phyloP scores from a whole-genome alignment of 2,888 invertebrate genomes.

The Cerceris rybyensis region DNA sequence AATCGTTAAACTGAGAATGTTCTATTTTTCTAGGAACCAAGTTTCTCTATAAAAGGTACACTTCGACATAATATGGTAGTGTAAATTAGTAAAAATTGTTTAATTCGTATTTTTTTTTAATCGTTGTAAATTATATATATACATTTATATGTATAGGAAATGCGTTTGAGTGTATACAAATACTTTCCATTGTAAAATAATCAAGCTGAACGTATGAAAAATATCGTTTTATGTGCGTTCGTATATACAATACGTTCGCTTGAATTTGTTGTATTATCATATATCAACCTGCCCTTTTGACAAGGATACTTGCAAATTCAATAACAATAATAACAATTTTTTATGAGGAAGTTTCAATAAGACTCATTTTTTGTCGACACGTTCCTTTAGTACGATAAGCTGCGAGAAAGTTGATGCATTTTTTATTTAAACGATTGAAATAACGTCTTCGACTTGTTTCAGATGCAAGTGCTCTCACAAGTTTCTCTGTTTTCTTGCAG shows the following conservation, averaged over 20 bases:
- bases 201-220: not conserved
- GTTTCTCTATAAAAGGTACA: conserved; percentile 44
- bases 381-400: conserved; percentile 1
- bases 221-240: not conserved
- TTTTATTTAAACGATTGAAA: not conserved
- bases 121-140: not conserved
- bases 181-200: no score
- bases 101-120: not conserved
- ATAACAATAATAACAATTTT: not conserved
- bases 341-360: no score
- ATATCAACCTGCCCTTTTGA: not conserved
- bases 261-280: not conserved
- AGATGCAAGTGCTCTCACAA: conserved; percentile 13
- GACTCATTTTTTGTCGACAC: not conserved
- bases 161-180: no score
- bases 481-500: conserved; percentile 72
- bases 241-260: not conserved
- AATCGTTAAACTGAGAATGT: conserved; percentile 57
- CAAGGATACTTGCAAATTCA: not conserved
- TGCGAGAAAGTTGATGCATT: not conserved
- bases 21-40: conserved; percentile 62
- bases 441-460: not conserved
- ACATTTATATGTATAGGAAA: not conserved
- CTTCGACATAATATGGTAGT: not conserved
- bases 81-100: no score